These are phyloP conservation scores for Platynereis dumerilii DNA, from an alignment of 2,888 invertebrate species.

Conservation along the genomic window DNA sequence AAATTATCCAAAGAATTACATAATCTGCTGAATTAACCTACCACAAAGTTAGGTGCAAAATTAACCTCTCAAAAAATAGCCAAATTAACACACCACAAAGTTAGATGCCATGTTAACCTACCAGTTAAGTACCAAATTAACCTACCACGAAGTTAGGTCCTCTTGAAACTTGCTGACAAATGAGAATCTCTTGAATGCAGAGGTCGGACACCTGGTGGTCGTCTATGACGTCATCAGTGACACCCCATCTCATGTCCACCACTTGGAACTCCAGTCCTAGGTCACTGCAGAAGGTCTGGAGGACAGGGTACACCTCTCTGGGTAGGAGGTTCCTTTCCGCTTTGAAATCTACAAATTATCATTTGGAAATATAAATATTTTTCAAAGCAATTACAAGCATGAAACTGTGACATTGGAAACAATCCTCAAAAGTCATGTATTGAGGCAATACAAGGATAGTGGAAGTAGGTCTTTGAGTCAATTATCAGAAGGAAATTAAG, in stretches of 20 bases:
- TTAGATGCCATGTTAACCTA: conserved; percentile 36
- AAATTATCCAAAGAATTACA: too few species aligned
- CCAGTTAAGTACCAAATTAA: too few species aligned
- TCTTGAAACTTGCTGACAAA: conserved; percentile 34
- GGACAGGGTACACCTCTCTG: conserved; percentile 29
- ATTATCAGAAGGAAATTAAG: too few species aligned
- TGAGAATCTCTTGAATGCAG: conserved; percentile 35
- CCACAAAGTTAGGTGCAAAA: too few species aligned
- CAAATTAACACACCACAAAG: conserved; percentile 34
- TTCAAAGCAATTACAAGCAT: too few species aligned
- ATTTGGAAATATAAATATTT: too few species aligned
- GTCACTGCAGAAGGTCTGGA: conserved; percentile 30
- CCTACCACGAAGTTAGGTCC: conserved; percentile 40
- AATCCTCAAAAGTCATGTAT: too few species aligned
- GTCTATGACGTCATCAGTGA: conserved; percentile 36
- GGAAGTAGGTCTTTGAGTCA: too few species aligned
- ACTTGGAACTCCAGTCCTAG: conserved; percentile 37
- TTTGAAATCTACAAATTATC: conserved; percentile 32
- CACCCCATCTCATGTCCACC: conserved; percentile 41
- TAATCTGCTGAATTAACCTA: too few species aligned
- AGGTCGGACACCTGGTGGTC: conserved; percentile 38
- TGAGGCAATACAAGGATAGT: too few species aligned
- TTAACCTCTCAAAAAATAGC: too few species aligned
- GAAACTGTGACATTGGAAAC: too few species aligned
- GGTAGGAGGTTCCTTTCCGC: conserved; percentile 36